Evolutionary conservation across 2,797 vertebrate genomes (phyloP).

Genomic region (Dendrocincla tyrannina): DNA sequence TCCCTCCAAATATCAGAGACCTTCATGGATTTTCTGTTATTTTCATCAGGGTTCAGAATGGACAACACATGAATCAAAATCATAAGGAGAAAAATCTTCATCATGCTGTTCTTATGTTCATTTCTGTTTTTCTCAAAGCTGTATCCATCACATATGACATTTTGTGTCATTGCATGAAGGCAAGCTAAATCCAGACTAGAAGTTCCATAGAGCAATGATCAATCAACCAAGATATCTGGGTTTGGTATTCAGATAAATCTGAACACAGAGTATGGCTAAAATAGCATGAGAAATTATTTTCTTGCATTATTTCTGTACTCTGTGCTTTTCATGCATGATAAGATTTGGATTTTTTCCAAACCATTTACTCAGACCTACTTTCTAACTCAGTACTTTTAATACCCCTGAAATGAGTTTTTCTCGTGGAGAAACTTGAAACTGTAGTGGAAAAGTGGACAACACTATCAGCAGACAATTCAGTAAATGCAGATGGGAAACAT

Average conservation of each 20-base stretch:
- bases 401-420: slow-evolving; percentile 39
- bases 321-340: slow-evolving; percentile 42
- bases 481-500: not conserved
- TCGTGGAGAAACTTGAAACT: not conserved
- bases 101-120: not conserved
- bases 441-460: not conserved
- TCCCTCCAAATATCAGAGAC: not conserved
- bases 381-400: slow-evolving; percentile 52
- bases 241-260: slow-evolving; percentile 46
- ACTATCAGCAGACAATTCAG: not conserved
- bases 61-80: slow-evolving; percentile 15
- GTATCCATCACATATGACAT: not conserved
- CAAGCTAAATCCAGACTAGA: not conserved
- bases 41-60: not conserved
- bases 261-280: not conserved
- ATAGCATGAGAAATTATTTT: slow-evolving; percentile 15
- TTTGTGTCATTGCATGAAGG: not conserved
- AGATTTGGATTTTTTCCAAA: slow-evolving; percentile 63
- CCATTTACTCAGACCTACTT: slow-evolving; percentile 64
- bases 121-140: not conserved
- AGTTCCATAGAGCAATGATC: not conserved
- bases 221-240: slow-evolving; percentile 4
- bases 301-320: slow-evolving; percentile 38
- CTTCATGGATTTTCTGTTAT: not conserved
- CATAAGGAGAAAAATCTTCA: not conserved